phyloP scores from a whole-genome alignment of 2,113 vertebrate species.

The Bucco capensis region DNA sequence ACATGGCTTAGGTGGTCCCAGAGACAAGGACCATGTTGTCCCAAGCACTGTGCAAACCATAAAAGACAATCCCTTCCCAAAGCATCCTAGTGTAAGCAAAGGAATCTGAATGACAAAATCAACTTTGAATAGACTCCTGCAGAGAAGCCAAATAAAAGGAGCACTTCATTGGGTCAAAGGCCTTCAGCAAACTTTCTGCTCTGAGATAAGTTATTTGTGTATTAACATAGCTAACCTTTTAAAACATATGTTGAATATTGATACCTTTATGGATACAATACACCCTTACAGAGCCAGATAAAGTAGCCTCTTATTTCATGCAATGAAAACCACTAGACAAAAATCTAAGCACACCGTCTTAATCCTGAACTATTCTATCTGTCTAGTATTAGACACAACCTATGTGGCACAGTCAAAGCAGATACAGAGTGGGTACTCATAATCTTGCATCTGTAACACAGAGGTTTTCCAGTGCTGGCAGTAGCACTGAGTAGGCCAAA shows the following conservation, averaged over 20 bases:
- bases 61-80: background rate
- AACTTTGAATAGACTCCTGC: background rate
- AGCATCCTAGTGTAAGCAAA: background rate
- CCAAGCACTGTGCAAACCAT: background rate
- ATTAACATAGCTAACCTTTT: background rate
- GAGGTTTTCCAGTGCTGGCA: background rate
- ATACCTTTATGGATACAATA: background rate
- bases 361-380: background rate
- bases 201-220: background rate
- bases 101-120: background rate
- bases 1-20: background rate
- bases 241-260: background rate
- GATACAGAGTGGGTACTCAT: background rate
- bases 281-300: background rate
- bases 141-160: background rate
- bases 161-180: background rate
- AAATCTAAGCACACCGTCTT: background rate
- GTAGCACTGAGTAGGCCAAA: background rate
- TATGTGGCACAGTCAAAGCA: background rate
- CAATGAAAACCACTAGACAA: background rate
- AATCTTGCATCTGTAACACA: background rate
- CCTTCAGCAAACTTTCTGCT: background rate
- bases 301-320: background rate
- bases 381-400: background rate
- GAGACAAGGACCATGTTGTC: background rate